Evolutionary conservation across 2,113 vertebrate genomes (phyloP).

Genomic region (Syngnathoides biaculeatus): DNA sequence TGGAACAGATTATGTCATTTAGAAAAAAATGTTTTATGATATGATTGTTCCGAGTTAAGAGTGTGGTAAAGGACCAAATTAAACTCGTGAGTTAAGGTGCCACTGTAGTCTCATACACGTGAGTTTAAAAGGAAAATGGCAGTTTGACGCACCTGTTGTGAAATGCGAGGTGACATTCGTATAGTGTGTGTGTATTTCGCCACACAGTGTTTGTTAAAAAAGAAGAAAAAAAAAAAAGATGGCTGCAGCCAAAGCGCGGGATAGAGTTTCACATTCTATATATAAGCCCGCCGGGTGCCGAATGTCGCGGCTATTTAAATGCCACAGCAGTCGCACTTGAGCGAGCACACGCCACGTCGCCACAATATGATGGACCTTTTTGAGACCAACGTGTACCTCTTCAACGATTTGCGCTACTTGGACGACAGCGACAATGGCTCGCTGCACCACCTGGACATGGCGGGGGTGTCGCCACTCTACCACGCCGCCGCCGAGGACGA

Average conservation of each 20-base stretch:
- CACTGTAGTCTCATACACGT: background rate
- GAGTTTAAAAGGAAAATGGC: background rate
- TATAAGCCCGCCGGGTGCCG: conserved; percentile 92
- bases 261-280: conserved; percentile 98
- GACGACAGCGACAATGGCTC: conserved; percentile 88
- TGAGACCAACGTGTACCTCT: conserved; percentile 96
- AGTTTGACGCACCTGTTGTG: conserved; percentile 42
- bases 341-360: conserved; percentile 62
- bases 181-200: conserved; percentile 41
- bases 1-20: too few relatives aligned
- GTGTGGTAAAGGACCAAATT: background rate
- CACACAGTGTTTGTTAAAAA: conserved; percentile 44
- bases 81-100: background rate
- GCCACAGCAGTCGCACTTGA: conserved; percentile 79
- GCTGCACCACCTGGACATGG: conserved; percentile 86
- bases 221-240: conserved; percentile 72
- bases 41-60: too few relatives aligned
- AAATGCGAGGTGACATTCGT: conserved; percentile 47
- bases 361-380: conserved; percentile 99
- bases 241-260: conserved; percentile 87
- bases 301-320: conserved; percentile 97
- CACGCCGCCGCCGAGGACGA: conserved; percentile 61
- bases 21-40: too few relatives aligned
- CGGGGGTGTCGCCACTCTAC: conserved; percentile 87
- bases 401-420: conserved; percentile 82